Evolutionary conservation across 2,797 vertebrate species (phyloP).

Genomic region (Amphiprion clarkii): DNA sequence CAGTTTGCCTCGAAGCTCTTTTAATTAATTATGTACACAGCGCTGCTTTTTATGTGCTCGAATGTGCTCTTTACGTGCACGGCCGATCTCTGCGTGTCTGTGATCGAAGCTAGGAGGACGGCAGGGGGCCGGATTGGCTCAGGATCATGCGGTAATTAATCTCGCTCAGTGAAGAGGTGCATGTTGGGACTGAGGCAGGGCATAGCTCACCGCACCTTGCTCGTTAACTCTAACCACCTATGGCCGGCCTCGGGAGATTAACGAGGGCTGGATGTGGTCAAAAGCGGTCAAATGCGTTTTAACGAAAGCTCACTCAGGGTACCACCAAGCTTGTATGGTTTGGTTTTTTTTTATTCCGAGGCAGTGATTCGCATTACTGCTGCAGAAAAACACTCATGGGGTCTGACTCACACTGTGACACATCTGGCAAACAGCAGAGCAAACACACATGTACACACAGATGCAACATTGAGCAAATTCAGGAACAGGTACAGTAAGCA

Average conservation of each 20-base stretch:
- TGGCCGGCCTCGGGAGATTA: conserved; percentile 72
- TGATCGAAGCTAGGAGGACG: conserved; percentile 11
- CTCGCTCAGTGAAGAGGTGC: conserved; percentile 80
- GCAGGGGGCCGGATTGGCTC: conserved; percentile 52
- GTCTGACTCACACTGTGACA: conserved; percentile 67
- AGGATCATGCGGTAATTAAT: conserved; percentile 78
- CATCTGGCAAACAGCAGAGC: conserved; percentile 64
- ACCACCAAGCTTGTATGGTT: conserved; percentile 31
- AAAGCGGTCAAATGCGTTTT: conserved; percentile 72
- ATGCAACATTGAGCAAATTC: conserved; percentile 37
- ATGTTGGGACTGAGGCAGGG: conserved; percentile 78
- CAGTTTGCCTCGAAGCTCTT: conserved; percentile 53
- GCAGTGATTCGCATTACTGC: conserved; percentile 42
- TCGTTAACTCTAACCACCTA: conserved; percentile 77
- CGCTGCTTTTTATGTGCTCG: conserved; percentile 38
- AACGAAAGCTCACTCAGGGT: conserved; percentile 57
- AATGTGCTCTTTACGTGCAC: conserved; percentile 35
- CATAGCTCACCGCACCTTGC: conserved; percentile 70
- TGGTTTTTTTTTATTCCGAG: conserved; percentile 40
- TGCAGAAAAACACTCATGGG: conserved; percentile 48
- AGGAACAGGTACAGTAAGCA: conserved; percentile 54
- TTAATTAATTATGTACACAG: conserved; percentile 63
- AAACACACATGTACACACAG: conserved; percentile 33
- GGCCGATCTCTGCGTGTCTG: conserved; percentile 25
- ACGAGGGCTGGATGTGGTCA: conserved; percentile 68